A percentile compares a stretch with the other conserved stretches of the same genome.
These are phyloP conservation scores for Luscinia megarhynchos DNA, from an alignment of 2,797 vertebrate species.

Conservation along the genomic window DNA sequence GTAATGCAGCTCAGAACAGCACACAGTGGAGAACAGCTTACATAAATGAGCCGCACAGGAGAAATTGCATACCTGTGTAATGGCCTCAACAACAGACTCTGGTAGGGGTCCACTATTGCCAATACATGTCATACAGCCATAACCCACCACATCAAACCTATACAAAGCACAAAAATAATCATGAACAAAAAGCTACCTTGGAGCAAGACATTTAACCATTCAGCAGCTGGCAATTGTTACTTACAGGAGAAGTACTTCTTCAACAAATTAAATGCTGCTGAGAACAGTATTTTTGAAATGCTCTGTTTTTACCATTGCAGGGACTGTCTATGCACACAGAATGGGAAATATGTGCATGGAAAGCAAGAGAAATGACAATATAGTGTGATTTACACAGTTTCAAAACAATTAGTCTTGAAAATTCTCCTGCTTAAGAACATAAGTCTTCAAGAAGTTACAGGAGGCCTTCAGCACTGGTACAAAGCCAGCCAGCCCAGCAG, in stretches of 20 bases:
- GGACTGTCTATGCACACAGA: not conserved
- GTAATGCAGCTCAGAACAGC: not conserved
- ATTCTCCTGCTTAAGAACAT: not conserved
- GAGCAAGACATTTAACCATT: not conserved
- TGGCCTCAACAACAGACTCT: slow-evolving; percentile 91
- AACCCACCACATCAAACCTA: slow-evolving; percentile 98
- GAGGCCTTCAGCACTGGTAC: not conserved
- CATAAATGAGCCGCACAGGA: not conserved
- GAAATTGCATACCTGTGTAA: slow-evolving; percentile 85
- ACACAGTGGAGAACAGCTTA: not conserved
- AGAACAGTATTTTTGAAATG: not conserved
- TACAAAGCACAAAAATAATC: not conserved
- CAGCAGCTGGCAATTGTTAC: not conserved
- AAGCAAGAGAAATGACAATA: not conserved
- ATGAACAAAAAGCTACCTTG: not conserved
- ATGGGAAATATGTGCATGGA: not conserved
- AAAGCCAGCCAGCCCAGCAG: not conserved
- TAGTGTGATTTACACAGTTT: not conserved
- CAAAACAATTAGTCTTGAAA: not conserved
- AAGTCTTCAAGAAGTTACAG: not conserved
- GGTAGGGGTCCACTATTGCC: slow-evolving; percentile 97
- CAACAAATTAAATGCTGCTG: not conserved
- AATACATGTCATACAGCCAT: slow-evolving; percentile 99
- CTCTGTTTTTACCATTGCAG: not conserved
- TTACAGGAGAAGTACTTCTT: not conserved